These are phyloP conservation scores for Alethe castanea DNA, from an alignment of 2,113 vertebrate genomes.

Conservation along the genomic window DNA sequence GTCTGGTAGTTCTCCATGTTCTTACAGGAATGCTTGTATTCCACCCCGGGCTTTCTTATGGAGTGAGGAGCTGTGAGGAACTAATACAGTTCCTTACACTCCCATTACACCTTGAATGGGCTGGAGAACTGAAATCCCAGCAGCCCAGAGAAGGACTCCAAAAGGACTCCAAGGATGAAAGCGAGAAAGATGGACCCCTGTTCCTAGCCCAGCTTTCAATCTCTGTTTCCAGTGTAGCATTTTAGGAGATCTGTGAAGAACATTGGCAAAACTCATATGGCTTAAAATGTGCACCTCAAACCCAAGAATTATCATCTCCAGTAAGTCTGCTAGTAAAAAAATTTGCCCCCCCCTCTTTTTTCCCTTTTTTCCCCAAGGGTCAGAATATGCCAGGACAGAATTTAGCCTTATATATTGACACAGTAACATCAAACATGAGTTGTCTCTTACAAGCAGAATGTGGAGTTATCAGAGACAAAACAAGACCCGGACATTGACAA, in stretches of 20 bases:
- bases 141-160: neutral
- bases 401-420: neutral
- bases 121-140: neutral
- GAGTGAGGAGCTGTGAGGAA: neutral
- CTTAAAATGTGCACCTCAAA: neutral
- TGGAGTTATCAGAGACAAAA: slow-evolving; percentile 18
- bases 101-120: neutral
- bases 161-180: neutral
- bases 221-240: neutral
- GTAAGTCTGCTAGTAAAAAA: neutral
- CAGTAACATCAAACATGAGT: neutral
- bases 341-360: neutral
- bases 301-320: neutral
- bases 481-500: neutral
- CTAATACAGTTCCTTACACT: neutral
- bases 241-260: neutral
- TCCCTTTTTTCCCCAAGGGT: too few relatives aligned
- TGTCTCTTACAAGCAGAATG: neutral
- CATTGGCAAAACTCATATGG: neutral
- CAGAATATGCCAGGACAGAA: neutral
- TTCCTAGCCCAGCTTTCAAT: neutral
- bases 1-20: too few relatives aligned
- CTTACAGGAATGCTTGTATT: too few relatives aligned
- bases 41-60: neutral
- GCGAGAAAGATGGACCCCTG: neutral